Evolutionary conservation across 1,140 invertebrate species (phyloP).

Genomic region (Magallana gigas): DNA sequence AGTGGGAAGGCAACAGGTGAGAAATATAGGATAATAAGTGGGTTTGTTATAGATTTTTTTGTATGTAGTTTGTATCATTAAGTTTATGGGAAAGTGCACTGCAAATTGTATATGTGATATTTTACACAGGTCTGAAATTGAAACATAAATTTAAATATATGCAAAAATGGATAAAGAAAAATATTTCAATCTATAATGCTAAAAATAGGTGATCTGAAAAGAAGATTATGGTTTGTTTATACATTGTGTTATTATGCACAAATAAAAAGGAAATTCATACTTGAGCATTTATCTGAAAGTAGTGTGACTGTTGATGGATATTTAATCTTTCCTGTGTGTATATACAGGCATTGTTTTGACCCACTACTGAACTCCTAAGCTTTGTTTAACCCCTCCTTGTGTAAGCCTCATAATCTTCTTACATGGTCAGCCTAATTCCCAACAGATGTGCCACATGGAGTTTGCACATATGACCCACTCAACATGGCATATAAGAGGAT

Average conservation of each 20-base stretch:
- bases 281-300: not conserved
- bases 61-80: too few species aligned
- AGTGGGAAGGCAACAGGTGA: conserved; percentile 8
- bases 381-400: conserved; percentile 14
- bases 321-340: conserved; percentile 12
- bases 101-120: too few species aligned
- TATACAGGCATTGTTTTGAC: not conserved
- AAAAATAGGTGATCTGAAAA: too few species aligned
- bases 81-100: too few species aligned
- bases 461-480: not conserved
- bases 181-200: too few species aligned
- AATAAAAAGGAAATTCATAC: not conserved
- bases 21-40: not conserved
- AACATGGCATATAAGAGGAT: not conserved
- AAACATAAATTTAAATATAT: too few species aligned
- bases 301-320: not conserved
- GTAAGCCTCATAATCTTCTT: not conserved
- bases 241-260: too few species aligned
- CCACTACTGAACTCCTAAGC: conserved; percentile 17
- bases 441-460: not conserved
- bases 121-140: too few species aligned
- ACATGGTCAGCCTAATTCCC: not conserved
- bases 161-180: too few species aligned
- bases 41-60: too few species aligned
- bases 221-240: too few species aligned